These are phyloP conservation scores for Ornithoptera priamus DNA, from an alignment of 2,888 invertebrate species.

Conservation along the genomic window DNA sequence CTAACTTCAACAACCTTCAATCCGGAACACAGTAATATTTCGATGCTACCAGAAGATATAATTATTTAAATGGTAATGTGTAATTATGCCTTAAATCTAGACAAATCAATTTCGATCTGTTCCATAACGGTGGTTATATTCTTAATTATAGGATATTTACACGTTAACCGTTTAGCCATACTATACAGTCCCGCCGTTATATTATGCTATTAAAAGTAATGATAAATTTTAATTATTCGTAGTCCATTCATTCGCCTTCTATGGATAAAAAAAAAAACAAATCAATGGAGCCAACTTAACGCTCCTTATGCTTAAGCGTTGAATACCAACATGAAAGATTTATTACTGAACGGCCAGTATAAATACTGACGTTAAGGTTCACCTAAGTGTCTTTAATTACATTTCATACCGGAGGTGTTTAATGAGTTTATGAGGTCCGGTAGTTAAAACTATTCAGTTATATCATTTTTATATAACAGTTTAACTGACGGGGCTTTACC, in stretches of 20 bases:
- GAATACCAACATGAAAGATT: slow-evolving; percentile 12
- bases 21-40: too few relatives aligned
- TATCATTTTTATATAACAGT: not conserved
- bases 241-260: not conserved
- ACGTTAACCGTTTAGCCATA: too few relatives aligned
- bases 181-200: too few relatives aligned
- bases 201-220: not conserved
- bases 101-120: too few relatives aligned
- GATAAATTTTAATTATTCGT: slow-evolving; percentile 1
- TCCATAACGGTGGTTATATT: too few relatives aligned
- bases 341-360: slow-evolving; percentile 2
- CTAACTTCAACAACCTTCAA: too few relatives aligned
- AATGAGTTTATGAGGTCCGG: slow-evolving; percentile 6
- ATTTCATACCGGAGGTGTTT: slow-evolving; percentile 3
- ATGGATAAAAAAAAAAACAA: not conserved
- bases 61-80: too few relatives aligned
- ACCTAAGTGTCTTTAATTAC: slow-evolving; percentile 6
- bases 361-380: not conserved
- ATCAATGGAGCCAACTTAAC: slow-evolving; percentile 7
- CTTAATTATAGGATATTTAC: too few relatives aligned
- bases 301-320: not conserved
- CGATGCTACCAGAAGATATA: too few relatives aligned
- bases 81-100: too few relatives aligned
- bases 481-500: not conserved
- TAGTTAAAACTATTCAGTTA: slow-evolving; percentile 9